Evolutionary conservation across 2,113 vertebrate species (phyloP), one percentile per base, ranked within the genome.

Genomic region (Semnornis frantzii): DNA sequence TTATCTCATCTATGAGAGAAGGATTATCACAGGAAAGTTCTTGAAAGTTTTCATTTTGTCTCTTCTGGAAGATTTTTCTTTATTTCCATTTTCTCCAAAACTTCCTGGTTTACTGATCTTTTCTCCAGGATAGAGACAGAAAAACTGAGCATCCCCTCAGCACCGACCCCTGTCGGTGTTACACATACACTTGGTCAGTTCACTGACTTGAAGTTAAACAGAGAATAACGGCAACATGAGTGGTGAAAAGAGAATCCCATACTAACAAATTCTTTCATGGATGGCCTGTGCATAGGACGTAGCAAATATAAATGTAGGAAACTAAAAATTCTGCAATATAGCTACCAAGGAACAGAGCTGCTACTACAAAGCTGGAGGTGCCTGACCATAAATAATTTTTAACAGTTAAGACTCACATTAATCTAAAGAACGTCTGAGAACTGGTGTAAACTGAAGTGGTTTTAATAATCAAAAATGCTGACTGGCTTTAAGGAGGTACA

Each of bases 401-500:
- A 89, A 87, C 15, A 78, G 60, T 64, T 9, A 46, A 42, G 79
- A 52, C 42, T 70, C 46, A 30, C n/a, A 33, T 64, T 64, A 78
- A 88, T 57, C 31, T 86, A 77, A 93, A 90, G 87, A 88, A 94
- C 55, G 83, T 62, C 65, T 92, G 92, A 77, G 79, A 93, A 81
- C 27, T 75, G n/a, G 39, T 82, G 48, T 72, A 82, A 80, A 85
- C 28, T 82, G 64, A 80, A 87, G 55, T 79, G n/a, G 33, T 25
- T 91, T 93, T 64, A 91, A 89, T 60, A 64, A 34, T 64, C 57
- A 4, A 19, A 82, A 94, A 59, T 39, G 58, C 89, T 87, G 68
- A 59, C 84, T 48, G 82, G 87, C 73, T 91, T 87, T 87, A 78
- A 71, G 71, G 65, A 96, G 64, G 23, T 55, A 64, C 44, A 27